phyloP scores from a whole-genome alignment of 2,888 invertebrate species.

The Lithophane semibrunnea region DNA sequence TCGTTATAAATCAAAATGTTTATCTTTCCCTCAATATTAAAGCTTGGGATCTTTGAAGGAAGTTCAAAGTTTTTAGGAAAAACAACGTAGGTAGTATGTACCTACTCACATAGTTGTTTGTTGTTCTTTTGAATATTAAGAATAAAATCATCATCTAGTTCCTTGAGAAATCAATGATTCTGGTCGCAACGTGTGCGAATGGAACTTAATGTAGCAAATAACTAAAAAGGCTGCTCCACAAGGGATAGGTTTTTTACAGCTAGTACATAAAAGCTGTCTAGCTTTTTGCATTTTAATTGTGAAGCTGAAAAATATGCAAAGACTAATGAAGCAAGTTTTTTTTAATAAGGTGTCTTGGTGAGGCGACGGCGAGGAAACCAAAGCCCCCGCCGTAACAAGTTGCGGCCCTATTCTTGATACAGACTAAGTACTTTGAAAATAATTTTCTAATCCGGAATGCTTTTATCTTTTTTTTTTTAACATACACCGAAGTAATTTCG shows the following conservation, averaged over 20 bases:
- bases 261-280: neutral
- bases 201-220: neutral
- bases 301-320: constrained; percentile 33
- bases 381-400: constrained; percentile 17
- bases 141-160: constrained; percentile 7
- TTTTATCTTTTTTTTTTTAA: too few species aligned
- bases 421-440: neutral
- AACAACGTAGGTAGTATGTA: constrained; percentile 29
- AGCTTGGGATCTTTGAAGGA: constrained; percentile 2
- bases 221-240: neutral
- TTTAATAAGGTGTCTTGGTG: constrained; percentile 41
- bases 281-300: constrained; percentile 34
- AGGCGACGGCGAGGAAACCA: constrained; percentile 18
- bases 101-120: constrained; percentile 21
- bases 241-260: neutral
- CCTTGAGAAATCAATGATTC: constrained; percentile 1
- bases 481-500: too few species aligned
- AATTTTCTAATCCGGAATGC: neutral
- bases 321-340: constrained; percentile 46
- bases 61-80: constrained; percentile 26
- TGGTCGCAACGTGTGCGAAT: neutral
- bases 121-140: constrained; percentile 23
- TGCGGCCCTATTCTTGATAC: constrained; percentile 37
- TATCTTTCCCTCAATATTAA: constrained; percentile 27
- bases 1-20: constrained; percentile 43